Conservation (phyloP, 1,140 invertebrate genomes). For the Papilio helenus region DNA sequence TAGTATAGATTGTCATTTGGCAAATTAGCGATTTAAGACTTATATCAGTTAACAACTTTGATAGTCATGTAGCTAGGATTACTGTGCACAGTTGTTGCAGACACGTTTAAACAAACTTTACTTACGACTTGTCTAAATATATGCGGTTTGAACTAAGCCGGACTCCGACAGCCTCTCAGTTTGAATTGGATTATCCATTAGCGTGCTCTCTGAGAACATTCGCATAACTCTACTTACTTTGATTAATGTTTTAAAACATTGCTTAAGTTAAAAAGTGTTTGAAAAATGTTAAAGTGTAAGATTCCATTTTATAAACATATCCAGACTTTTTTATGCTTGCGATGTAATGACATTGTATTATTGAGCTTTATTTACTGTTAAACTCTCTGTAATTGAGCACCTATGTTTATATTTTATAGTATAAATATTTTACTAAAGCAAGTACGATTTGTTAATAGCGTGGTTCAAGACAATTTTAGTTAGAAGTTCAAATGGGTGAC, state of each 20-base stretch:
- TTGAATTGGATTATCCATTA: neutral
- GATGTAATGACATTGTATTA: too few relatives aligned
- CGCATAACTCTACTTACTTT: neutral
- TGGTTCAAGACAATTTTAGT: neutral
- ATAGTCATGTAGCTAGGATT: too few relatives aligned
- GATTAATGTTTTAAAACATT: conserved; percentile 1
- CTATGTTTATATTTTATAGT: too few relatives aligned
- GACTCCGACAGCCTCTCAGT: neutral
- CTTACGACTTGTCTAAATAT: neutral
- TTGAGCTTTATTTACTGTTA: too few relatives aligned
- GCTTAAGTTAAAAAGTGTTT: neutral
- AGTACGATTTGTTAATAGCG: neutral
- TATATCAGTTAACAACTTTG: neutral
- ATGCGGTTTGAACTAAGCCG: neutral
- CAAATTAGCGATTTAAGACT: neutral
- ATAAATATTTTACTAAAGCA: too few relatives aligned
- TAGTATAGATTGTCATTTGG: too few relatives aligned
- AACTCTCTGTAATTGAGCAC: too few relatives aligned
- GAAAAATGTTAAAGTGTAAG: neutral
- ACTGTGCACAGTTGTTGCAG: neutral
- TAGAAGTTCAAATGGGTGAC: neutral
- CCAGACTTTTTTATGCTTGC: too few relatives aligned
- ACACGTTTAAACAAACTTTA: conserved; percentile 11
- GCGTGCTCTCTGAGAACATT: neutral
- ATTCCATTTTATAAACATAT: neutral